These are phyloP conservation scores for Hydrolagus affinis DNA, from an alignment of 2,113 vertebrate genomes.

Conservation along the genomic window DNA sequence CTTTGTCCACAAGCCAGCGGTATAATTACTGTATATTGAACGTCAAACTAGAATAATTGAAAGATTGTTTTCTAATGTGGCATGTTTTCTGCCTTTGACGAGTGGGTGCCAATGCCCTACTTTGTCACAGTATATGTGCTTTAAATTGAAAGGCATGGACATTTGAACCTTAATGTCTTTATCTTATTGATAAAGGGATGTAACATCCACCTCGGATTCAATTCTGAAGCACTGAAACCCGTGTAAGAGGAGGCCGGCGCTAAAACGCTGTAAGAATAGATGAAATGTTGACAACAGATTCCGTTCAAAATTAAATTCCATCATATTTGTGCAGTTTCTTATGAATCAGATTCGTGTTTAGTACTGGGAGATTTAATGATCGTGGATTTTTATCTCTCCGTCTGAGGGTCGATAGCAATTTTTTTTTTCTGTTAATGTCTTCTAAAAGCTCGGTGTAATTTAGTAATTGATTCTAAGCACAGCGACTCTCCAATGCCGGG, in stretches of 20 bases:
- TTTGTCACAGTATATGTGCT: slow-evolving; percentile 8
- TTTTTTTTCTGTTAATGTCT: slow-evolving; percentile 98
- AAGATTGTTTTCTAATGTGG: background rate
- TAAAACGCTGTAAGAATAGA: slow-evolving; percentile 57
- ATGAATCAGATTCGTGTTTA: slow-evolving; percentile 94
- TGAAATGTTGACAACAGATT: slow-evolving; percentile 97
- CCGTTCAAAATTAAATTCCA: slow-evolving; percentile 98
- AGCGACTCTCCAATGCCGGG: slow-evolving; percentile 77
- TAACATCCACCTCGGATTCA: slow-evolving; percentile 31
- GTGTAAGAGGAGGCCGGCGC: slow-evolving; percentile 43
- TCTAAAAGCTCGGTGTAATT: slow-evolving; percentile 99
- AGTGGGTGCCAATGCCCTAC: background rate
- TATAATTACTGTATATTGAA: background rate
- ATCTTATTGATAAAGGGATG: slow-evolving; percentile 30
- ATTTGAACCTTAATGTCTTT: slow-evolving; percentile 32
- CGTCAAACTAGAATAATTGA: background rate
- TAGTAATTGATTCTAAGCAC: slow-evolving; percentile 99
- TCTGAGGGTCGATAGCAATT: slow-evolving; percentile 92
- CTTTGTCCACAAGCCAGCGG: background rate
- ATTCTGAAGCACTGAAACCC: slow-evolving; percentile 29
- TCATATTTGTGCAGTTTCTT: slow-evolving; percentile 94
- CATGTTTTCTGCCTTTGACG: slow-evolving; percentile 14
- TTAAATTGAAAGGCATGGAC: slow-evolving; percentile 30
- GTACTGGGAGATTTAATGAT: slow-evolving; percentile 99
- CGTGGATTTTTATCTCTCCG: slow-evolving; percentile 98